Evolutionary conservation across 2,797 vertebrate species (phyloP).

Genomic region (Centropyge bicolor): DNA sequence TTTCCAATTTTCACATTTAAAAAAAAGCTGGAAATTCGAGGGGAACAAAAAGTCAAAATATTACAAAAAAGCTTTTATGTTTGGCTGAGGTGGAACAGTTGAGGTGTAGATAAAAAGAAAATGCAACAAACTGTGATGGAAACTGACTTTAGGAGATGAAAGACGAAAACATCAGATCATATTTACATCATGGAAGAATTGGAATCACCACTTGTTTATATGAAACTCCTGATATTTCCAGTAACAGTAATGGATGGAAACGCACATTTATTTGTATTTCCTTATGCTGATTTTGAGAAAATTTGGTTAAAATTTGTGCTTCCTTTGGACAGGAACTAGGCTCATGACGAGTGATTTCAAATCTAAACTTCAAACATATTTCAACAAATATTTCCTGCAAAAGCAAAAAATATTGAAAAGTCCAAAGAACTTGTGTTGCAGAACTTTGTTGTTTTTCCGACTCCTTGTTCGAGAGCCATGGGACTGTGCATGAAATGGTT

Average conservation of each 20-base stretch:
- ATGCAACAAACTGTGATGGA: background rate
- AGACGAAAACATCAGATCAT: background rate
- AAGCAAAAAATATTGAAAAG: background rate
- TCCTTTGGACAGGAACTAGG: background rate
- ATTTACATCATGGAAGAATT: background rate
- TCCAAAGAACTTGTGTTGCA: background rate
- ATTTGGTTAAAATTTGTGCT: background rate
- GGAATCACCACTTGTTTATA: slow-evolving; percentile 9
- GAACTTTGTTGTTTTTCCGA: background rate
- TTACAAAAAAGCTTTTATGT: background rate
- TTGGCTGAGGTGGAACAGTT: background rate
- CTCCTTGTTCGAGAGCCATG: background rate
- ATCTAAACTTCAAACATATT: no score
- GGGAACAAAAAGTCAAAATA: background rate
- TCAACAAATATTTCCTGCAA: background rate
- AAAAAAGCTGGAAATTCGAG: background rate
- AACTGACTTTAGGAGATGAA: background rate
- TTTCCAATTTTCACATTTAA: background rate
- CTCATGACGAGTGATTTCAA: background rate
- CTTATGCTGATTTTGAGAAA: background rate
- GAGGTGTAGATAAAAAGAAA: background rate
- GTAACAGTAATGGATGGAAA: background rate
- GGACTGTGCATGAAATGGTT: background rate
- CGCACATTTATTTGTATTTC: background rate
- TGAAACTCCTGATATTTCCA: slow-evolving; percentile 7